Base-by-base conservation (phyloP, 2,888 invertebrate species). In the Coelinius sp. region DNA sequence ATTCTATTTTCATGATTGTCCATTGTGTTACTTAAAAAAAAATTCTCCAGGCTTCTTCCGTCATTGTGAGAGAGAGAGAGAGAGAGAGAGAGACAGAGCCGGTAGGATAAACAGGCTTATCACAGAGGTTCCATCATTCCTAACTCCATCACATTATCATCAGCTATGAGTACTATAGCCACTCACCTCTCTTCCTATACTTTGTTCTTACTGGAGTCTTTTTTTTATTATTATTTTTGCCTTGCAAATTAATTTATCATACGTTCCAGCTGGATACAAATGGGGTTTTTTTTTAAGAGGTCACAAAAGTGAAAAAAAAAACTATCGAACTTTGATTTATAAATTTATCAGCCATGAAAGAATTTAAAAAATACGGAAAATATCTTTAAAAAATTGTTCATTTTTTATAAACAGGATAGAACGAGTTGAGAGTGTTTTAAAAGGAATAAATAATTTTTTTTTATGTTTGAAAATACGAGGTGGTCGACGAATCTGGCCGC, bases 191-290 rank as follows among this genome's bases (percentile, higher is more conserved):
- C 27, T 66, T 64, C 46, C 56, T 27, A 22, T 66, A 69, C 72
- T 68, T 73, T 62, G 56, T 63, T 63, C 31, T 69, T 35, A 31
- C 31, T 59, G 31, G 31, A 31, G 59, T 17, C 31, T 31, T 31
- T 59, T 10, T 35, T 35, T 20, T 31, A 24, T 8, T 25, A n/a
- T 56, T 17, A 56, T 59, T 31, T 59, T 71, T 71, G 66, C 46
- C 46, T 65, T 56, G 71, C 71, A 52, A 71, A 69, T 69, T 62
- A 62, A 69, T 62, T 65, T 63, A 12, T 41, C 63, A 41, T 63
- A 24, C 63, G 63, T 63, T 63, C 25, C 41, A 63, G 63, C 24
- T 41, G 14, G 14, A 2, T 1, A 44, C 63, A 41, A 31, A 63
- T 24, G 38, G 63, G 63, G 38, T 22, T 62, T 31, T 31, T 27